A percentile compares a stretch with the other conserved stretches of the same genome.
Conservation (phyloP, 2,888 invertebrate species). For the Esperia sulphurella region DNA sequence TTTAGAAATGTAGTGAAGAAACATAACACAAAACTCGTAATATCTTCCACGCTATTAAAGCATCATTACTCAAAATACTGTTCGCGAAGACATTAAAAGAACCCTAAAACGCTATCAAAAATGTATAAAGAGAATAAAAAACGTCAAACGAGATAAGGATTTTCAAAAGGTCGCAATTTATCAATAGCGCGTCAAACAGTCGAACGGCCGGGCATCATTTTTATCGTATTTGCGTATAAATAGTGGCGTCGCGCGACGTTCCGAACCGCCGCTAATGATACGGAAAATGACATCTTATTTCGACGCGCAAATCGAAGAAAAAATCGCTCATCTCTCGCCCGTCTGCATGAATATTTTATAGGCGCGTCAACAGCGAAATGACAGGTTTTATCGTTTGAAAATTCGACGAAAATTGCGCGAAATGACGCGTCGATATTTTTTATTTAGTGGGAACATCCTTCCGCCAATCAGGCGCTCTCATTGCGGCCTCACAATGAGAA, state of each 20-base stretch:
- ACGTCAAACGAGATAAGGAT: constrained; percentile 49
- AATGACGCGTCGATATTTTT: constrained; percentile 79
- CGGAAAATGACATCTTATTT: constrained; percentile 81
- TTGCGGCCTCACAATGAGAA: constrained; percentile 69
- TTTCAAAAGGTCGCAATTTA: constrained; percentile 73
- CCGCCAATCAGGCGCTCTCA: constrained; percentile 77
- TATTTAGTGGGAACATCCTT: constrained; percentile 79
- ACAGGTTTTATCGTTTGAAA: constrained; percentile 80
- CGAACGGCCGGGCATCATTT: constrained; percentile 75
- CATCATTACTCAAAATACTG: constrained; percentile 36
- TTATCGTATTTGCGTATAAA: constrained; percentile 79
- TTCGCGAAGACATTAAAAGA: constrained; percentile 34
- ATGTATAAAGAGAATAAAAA: constrained; percentile 40
- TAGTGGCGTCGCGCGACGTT: constrained; percentile 71
- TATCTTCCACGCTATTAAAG: constrained; percentile 9
- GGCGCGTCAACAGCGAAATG: constrained; percentile 79
- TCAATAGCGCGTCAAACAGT: constrained; percentile 76
- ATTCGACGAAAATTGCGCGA: constrained; percentile 76
- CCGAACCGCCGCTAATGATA: constrained; percentile 76
- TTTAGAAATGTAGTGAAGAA: no score
- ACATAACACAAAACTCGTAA: no score
- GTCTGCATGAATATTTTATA: constrained; percentile 78
- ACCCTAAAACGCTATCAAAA: constrained; percentile 36
- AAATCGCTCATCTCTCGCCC: constrained; percentile 76
- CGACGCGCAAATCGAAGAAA: constrained; percentile 78